Evolutionary conservation across 2,888 invertebrate genomes (phyloP).

Genomic region (Pseudoips prasinana): DNA sequence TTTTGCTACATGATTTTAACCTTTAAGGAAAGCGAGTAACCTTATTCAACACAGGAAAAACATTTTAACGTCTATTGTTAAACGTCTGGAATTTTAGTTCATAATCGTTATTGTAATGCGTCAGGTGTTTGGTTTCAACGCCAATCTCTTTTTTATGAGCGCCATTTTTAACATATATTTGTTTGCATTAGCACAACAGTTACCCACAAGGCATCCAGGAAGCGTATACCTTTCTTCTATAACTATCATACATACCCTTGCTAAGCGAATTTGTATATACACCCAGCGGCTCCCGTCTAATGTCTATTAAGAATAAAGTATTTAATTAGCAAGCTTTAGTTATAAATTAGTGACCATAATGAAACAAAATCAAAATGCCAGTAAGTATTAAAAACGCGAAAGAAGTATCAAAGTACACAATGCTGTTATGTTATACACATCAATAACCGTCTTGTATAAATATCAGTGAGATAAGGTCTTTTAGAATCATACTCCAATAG

Average conservation of each 20-base stretch:
- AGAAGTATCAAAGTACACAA: constrained; percentile 29
- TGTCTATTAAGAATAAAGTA: not conserved
- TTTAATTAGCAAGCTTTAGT: constrained; percentile 45
- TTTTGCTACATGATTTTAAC: too few species aligned
- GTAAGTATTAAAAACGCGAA: constrained; percentile 27
- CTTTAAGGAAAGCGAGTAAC: too few species aligned
- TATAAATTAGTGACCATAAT: constrained; percentile 45
- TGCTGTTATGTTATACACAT: constrained; percentile 26
- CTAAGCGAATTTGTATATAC: too few species aligned
- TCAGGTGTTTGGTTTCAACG: too few species aligned
- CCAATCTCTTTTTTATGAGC: too few species aligned
- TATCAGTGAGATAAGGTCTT: constrained; percentile 15
- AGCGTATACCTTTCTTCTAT: constrained; percentile 2
- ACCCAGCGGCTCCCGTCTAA: too few species aligned
- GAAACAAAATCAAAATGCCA: constrained; percentile 37
- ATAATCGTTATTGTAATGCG: too few species aligned
- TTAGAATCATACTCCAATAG: constrained; percentile 17
- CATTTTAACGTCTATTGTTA: too few species aligned
- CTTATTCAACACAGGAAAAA: too few species aligned
- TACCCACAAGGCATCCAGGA: constrained; percentile 28
- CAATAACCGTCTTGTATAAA: constrained; percentile 19
- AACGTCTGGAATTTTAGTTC: too few species aligned
- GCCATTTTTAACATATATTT: too few species aligned
- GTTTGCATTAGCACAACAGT: constrained; percentile 37
- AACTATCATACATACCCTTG: too few species aligned